phyloP scores from a whole-genome alignment of 1,140 invertebrate species.

The Campoletis sonorensis region DNA sequence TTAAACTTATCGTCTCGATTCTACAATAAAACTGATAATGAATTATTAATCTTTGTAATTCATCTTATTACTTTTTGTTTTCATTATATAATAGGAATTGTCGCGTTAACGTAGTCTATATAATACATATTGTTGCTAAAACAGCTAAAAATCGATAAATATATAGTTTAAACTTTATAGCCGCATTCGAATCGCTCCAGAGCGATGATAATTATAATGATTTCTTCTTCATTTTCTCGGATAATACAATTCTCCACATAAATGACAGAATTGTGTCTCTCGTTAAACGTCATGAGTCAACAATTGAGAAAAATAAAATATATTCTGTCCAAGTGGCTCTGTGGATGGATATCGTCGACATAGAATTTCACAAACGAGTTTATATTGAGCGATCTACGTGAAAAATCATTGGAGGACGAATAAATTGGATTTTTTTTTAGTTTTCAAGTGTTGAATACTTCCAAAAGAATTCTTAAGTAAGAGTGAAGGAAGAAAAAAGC shows the following conservation, averaged over 20 bases:
- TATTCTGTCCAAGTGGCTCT: too few relatives aligned
- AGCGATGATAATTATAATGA: not conserved
- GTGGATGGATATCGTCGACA: too few relatives aligned
- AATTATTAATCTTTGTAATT: not conserved
- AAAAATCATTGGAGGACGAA: too few relatives aligned
- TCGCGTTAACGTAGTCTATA: slow-evolving; percentile 5
- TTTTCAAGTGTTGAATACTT: too few relatives aligned
- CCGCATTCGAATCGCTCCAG: slow-evolving; percentile 23
- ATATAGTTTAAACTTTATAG: slow-evolving; percentile 22
- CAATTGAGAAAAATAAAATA: too few relatives aligned
- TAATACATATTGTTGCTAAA: not conserved
- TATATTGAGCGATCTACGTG: too few relatives aligned
- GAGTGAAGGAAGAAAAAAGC: not conserved
- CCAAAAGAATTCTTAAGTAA: too few relatives aligned
- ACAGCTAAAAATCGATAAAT: slow-evolving; percentile 27
- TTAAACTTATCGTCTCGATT: not conserved
- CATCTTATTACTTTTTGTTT: too few relatives aligned
- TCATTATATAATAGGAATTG: not conserved
- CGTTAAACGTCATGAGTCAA: too few relatives aligned
- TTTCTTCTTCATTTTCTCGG: not conserved
- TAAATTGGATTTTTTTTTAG: too few relatives aligned
- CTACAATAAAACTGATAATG: not conserved
- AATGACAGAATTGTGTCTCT: too few relatives aligned
- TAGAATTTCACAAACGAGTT: too few relatives aligned
- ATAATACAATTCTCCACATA: not conserved